Percentiles rank a stretch among this genome's conserved stretches.
phyloP scores from a whole-genome alignment of 2,797 vertebrate species.

The Melanotaenia trifasciata region DNA sequence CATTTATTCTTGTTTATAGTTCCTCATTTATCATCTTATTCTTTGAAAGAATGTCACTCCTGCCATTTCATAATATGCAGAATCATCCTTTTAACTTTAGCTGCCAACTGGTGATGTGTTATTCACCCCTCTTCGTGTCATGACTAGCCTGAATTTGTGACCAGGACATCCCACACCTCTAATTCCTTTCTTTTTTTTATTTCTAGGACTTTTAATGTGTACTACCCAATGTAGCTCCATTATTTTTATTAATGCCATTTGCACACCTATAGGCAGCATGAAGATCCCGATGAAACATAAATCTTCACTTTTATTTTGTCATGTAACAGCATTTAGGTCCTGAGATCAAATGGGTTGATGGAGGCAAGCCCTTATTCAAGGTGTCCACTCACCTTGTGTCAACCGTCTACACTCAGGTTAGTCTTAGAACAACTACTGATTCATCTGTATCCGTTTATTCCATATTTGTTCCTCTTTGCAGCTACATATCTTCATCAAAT shows the following conservation, averaged over 20 bases:
- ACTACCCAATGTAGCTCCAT: neutral
- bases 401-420: constrained; percentile 96
- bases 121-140: neutral
- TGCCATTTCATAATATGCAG: neutral
- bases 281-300: neutral
- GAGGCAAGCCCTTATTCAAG: constrained; percentile 92
- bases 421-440: constrained; percentile 8
- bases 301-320: constrained; percentile 12
- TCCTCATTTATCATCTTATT: too few relatives aligned
- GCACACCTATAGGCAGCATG: neutral
- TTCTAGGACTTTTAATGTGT: too few relatives aligned
- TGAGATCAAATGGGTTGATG: constrained; percentile 98
- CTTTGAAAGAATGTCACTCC: too few relatives aligned
- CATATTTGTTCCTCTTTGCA: neutral
- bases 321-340: constrained; percentile 88
- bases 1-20: too few relatives aligned
- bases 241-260: neutral
- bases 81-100: neutral
- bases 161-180: neutral
- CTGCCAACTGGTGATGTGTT: too few relatives aligned
- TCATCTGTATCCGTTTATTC: neutral
- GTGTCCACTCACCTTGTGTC: constrained; percentile 95
- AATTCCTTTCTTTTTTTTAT: neutral
- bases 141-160: neutral
- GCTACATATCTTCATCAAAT: neutral